Base-by-base conservation (phyloP, 2,797 vertebrate genomes). In the Mus caroli region DNA sequence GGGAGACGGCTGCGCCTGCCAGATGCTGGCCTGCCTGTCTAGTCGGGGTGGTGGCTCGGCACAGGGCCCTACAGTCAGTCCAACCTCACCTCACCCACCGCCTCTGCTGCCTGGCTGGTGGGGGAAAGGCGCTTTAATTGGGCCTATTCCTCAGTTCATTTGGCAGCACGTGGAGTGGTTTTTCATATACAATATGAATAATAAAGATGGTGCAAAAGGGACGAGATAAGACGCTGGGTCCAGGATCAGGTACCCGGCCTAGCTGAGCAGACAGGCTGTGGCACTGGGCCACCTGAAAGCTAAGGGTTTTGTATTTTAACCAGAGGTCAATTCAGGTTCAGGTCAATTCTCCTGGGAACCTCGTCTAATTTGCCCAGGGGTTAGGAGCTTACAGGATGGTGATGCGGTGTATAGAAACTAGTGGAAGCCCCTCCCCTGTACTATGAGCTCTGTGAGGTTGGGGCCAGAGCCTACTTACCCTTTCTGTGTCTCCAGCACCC, bases 1-100 rank as follows among this genome's bases (percentile, higher is more conserved):
- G 97, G 98, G 92, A 97, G 97, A 98, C 67, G 96, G 84, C 96
- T 96, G 87, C 1, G 77, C 13, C 0, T 95, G 96, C 97, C 97
- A 54, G 50, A 83, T 83, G 4, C 20, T 0, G 1, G 94, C 80
- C 79, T 78, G 90, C 86, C 94, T 20, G 1, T 34, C 31, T 88
- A 56, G 37, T 89, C 54, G 0, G 13, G 12, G n/a, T 20, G 26
- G 54, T 46, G 37, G 73, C 90, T 94, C 1, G 0, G 84, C 87
- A 19, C 76, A 86, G 77, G 69, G 43, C 82, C 84, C 69, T 4
- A 22, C 69, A 46, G 78, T 58, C 58, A 28, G 43, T 28, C 91
- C 73, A 43, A 37, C 76, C 50, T 94, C 90, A 56, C 67, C 71
- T 88, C 71, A 75, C 43, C 77, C 64, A 75, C 50, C 77, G 15